These are phyloP conservation scores for Buathra laborator DNA, from an alignment of 2,888 invertebrate genomes.

Conservation along the genomic window DNA sequence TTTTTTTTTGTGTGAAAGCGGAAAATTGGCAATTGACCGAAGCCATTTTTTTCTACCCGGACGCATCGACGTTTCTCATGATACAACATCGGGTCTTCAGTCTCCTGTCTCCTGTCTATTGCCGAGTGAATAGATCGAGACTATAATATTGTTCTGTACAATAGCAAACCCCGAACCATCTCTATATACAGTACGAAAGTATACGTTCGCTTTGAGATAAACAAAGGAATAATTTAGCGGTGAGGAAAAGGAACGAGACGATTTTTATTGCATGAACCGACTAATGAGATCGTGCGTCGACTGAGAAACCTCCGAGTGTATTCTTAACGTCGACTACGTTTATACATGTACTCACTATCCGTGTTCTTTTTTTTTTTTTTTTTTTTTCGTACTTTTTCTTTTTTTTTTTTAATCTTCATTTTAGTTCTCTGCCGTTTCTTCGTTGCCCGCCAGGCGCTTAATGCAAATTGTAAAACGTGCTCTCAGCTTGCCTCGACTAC, in stretches of 20 bases:
- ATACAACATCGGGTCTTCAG: too few relatives aligned
- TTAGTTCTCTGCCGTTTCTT: slow-evolving; percentile 50
- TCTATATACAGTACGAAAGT: neutral
- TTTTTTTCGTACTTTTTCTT: neutral
- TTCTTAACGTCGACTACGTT: slow-evolving; percentile 34
- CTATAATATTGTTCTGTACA: neutral
- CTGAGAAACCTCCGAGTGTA: slow-evolving; percentile 35
- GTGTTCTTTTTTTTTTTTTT: slow-evolving; percentile 20
- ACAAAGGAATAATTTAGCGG: neutral
- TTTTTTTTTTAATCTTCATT: slow-evolving; percentile 30
- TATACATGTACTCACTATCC: slow-evolving; percentile 24
- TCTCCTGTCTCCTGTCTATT: too few relatives aligned
- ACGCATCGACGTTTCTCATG: too few relatives aligned
- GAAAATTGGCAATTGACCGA: too few relatives aligned
- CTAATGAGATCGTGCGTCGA: slow-evolving; percentile 65
- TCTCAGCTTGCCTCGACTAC: slow-evolving; percentile 77
- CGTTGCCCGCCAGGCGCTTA: slow-evolving; percentile 59
- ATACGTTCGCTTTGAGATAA: neutral
- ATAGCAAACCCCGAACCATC: neutral
- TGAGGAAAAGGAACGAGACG: neutral
- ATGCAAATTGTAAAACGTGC: slow-evolving; percentile 72
- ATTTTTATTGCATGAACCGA: slow-evolving; percentile 47
- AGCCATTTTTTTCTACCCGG: too few relatives aligned
- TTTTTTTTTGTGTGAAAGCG: too few relatives aligned
- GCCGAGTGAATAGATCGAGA: neutral